A percentile compares a stretch with the other conserved stretches of the same genome.
phyloP scores from a whole-genome alignment of 2,797 vertebrate species.

The Phoxinus dragarum region DNA sequence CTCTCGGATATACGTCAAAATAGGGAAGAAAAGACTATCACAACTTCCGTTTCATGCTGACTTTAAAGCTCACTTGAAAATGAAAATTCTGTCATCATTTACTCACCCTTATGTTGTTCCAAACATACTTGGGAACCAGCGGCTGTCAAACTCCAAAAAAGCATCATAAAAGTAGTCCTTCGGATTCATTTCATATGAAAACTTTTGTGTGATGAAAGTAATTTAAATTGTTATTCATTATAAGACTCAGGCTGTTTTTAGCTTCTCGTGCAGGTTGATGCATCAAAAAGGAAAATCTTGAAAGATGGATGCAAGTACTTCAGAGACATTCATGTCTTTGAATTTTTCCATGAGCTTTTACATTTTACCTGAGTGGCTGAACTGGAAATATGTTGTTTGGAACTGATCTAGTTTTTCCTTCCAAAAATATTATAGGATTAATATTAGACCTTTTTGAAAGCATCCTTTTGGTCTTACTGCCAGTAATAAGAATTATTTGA shows the following conservation, averaged over 20 bases:
- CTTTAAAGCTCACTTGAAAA: not conserved
- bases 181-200: not conserved
- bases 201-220: not conserved
- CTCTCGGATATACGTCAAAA: not conserved
- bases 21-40: not conserved
- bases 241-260: not conserved
- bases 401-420: constrained; percentile 5
- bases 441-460: constrained; percentile 9
- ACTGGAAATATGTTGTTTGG: constrained; percentile 21
- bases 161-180: not conserved
- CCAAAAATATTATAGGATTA: constrained; percentile 14
- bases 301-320: not conserved
- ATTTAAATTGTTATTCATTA: not conserved
- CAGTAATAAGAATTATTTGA: constrained; percentile 12
- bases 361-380: not conserved
- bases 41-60: no score
- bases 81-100: not conserved
- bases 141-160: not conserved
- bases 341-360: not conserved
- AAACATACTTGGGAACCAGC: not conserved
- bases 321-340: constrained; percentile 12
- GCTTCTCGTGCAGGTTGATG: not conserved
- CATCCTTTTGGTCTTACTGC: constrained; percentile 11
- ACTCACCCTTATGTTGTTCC: not conserved
- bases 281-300: constrained; percentile 10